Percentiles rank a stretch among this genome's conserved stretches.
phyloP scores from a whole-genome alignment of 2,113 vertebrate genomes.

The Xiphophorus couchianus region DNA sequence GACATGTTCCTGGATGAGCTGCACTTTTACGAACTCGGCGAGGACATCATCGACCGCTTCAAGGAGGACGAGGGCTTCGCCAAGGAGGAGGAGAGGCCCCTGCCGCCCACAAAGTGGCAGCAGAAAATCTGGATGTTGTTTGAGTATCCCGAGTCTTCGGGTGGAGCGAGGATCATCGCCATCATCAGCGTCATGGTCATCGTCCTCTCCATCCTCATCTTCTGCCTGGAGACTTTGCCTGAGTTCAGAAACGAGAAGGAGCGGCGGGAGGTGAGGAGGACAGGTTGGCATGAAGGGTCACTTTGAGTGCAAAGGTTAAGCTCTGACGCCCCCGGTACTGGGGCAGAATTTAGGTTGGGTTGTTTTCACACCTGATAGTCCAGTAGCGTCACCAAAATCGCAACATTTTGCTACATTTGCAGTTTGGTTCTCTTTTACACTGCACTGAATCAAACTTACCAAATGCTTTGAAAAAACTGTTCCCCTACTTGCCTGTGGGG shows the following conservation, averaged over 20 bases:
- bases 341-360: too few species aligned
- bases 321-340: too few species aligned
- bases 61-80: constrained; percentile 90
- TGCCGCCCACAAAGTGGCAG: constrained; percentile 82
- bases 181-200: constrained; percentile 94
- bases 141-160: constrained; percentile 90
- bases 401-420: too few species aligned
- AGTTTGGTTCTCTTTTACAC: too few species aligned
- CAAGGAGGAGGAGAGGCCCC: constrained; percentile 78
- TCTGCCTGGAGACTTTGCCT: constrained; percentile 93
- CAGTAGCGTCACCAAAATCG: too few species aligned
- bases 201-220: constrained; percentile 92
- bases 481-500: too few species aligned
- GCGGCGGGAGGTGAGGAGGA: constrained; percentile 81
- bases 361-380: too few species aligned
- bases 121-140: constrained; percentile 91
- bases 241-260: constrained; percentile 88
- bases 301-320: too few species aligned
- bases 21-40: constrained; percentile 89
- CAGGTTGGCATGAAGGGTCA: neutral
- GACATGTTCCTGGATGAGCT: constrained; percentile 94
- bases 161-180: constrained; percentile 88
- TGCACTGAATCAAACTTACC: too few species aligned
- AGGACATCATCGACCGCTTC: constrained; percentile 84
- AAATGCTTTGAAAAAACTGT: too few species aligned